Base-by-base conservation (phyloP, 53 echinoderm and acorn worm species). In the Arbacia lixula region DNA sequence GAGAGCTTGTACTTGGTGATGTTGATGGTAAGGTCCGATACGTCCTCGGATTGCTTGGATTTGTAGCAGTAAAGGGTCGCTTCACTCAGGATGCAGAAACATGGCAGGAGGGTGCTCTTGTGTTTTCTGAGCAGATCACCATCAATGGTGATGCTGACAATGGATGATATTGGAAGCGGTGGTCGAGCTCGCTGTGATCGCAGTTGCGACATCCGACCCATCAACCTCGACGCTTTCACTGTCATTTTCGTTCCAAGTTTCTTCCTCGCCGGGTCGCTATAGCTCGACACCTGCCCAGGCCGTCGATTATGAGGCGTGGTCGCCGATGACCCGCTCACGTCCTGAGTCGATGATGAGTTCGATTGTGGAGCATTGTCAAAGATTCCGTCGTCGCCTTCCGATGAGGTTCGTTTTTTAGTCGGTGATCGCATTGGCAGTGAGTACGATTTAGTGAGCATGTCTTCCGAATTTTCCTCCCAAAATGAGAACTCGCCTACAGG, bases 401-500 rank as follows among this genome's bases (percentile, higher is more conserved):
- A 81, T 3, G 82, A 39, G 10, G 22, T 41, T 25, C 82, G 82
- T n/a, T 61, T 42, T 11, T 50, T 62, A 63, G 25, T 26, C 50
- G 63, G 82, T 31, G 82, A 81, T 46, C 62, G 61, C 82, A 81
- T 81, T 30, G 82, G 82, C n/a, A 81, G 33, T 8, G 82, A 81
- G 34, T 81, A 81, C 2, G 63, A 63, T 50, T 81, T 81, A 0
- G 33, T 62, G 3, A 81, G 49, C 11, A 46, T 49, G 42, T 61
- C 46, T 32, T 63, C 64, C 12, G 46, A 41, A 1, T 19, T 30
- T 32, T 81, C 64, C 24, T 81, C 82, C 82, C 82, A 81, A 17
- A 81, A 41, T 16, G 64, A 40, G 34, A 81, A 81, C 26, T 81
- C 82, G 29, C 82, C 64, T 2, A 81, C 62, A 32, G 82, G 82